phyloP scores from a whole-genome alignment of 2,888 invertebrate species.

The Vannuccia rotundouncinata region DNA sequence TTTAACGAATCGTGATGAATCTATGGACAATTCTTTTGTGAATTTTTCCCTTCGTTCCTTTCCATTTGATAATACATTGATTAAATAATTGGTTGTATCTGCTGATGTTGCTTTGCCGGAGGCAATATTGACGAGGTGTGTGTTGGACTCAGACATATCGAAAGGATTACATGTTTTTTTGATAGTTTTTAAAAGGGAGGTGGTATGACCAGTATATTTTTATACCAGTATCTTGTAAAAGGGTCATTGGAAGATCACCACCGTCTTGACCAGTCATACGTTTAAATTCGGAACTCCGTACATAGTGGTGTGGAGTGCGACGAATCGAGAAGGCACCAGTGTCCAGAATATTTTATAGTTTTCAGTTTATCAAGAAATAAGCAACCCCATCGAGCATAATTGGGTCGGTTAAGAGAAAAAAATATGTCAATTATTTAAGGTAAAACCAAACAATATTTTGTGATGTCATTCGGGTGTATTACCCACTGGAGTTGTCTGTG shows the following conservation, averaged over 20 bases:
- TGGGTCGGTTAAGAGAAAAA: too few relatives aligned
- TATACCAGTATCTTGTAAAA: slow-evolving; percentile 1
- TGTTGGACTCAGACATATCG: background rate
- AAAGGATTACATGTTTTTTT: slow-evolving; percentile 34
- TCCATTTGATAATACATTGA: slow-evolving; percentile 24
- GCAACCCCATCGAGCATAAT: slow-evolving; percentile 39
- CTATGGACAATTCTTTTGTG: background rate
- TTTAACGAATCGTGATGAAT: background rate
- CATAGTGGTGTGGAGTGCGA: slow-evolving; percentile 33
- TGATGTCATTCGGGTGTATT: too few relatives aligned
- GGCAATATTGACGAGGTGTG: slow-evolving; percentile 25
- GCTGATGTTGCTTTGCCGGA: slow-evolving; percentile 35
- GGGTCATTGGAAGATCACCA: slow-evolving; percentile 22
- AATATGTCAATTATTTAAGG: too few relatives aligned
- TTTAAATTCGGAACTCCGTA: slow-evolving; percentile 35
- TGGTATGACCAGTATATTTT: slow-evolving; percentile 33
- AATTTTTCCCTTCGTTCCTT: slow-evolving; percentile 32
- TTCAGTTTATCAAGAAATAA: slow-evolving; percentile 37
- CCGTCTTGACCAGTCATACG: background rate
- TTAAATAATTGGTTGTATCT: slow-evolving; percentile 29
- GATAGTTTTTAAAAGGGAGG: background rate
- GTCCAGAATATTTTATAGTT: slow-evolving; percentile 29
- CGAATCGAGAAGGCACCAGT: slow-evolving; percentile 39
- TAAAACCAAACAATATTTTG: too few relatives aligned
- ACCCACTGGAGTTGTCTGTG: too few relatives aligned